Base-by-base conservation (phyloP, 2,797 vertebrate species). In the Tokudaia muenninki region DNA sequence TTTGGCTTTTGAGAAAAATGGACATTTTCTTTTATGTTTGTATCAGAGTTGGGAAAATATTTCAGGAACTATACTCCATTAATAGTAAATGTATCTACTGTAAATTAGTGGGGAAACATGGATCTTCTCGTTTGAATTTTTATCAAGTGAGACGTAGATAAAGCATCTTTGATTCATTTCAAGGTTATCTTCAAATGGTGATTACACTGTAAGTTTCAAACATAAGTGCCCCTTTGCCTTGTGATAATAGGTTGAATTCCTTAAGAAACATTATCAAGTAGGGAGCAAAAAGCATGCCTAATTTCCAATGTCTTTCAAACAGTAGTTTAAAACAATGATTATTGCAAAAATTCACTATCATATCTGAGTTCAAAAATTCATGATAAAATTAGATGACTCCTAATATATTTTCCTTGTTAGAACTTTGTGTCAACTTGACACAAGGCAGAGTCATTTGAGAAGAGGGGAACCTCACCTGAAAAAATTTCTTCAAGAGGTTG, bases 201-300 rank as follows among this genome's bases (percentile, higher is more conserved):
- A 59, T 17, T 83, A 26, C 21, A 90, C 34, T 67, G 13, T 61
- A 89, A 80, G 17, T 75, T 95, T 92, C 50, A 92, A 4, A 70
- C 77, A 16, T 37, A 94, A 80, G 67, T 90, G 37, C 12, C 50
- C 17, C 72, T 94, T 94, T 92, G 57, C 10, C 34, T 92, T 97
- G 29, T 75, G 65, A 86, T 44, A 52, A 0, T 92, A 59, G n/a
- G 22, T 89, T 87, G 41, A 92, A 90, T 87, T 93, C 22, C 55
- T 80, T 41, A 67, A 55, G 41, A 92, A 81, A 90, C 13, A 47
- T 11, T 44, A 57, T 72, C 13, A 61, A 83, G 22, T 29, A 47
- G 16, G 21, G 5, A 26, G 41, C 37, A 47, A 74, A 74, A 83
- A 75, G 5, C 34, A n/a, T n/a, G 6, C 31, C 3, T 26, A 61